These are phyloP conservation scores for Todiramphus chloris DNA, from an alignment of 2,113 vertebrate genomes.

Conservation along the genomic window DNA sequence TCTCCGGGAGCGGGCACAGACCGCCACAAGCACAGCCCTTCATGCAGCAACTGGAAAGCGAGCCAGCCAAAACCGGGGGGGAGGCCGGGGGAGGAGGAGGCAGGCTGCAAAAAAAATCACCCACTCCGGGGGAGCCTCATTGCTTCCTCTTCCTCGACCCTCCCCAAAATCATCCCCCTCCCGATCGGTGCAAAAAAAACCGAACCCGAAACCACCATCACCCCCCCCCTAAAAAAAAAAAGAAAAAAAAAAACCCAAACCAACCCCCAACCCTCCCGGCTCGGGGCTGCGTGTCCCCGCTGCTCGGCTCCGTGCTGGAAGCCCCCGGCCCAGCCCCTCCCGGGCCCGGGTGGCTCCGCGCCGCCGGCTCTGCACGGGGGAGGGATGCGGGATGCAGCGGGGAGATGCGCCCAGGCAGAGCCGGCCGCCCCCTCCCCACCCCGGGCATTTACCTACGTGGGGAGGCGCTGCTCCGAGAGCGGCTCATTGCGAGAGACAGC, in stretches of 20 bases:
- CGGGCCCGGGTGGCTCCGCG: background rate
- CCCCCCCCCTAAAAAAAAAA: too few species aligned
- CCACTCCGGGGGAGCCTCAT: background rate
- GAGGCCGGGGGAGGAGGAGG: background rate
- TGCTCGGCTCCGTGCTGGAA: background rate
- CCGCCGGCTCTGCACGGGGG: background rate
- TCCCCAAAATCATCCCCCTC: background rate
- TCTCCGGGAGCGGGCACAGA: background rate
- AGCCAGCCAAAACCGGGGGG: background rate
- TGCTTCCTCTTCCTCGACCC: background rate
- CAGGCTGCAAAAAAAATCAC: slow-evolving; percentile 4
- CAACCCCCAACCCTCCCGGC: background rate
- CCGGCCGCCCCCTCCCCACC: slow-evolving; percentile 9
- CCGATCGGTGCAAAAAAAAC: background rate
- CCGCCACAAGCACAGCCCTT: background rate
- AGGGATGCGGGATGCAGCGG: background rate
- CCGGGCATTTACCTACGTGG: slow-evolving; percentile 45
- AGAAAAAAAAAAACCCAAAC: background rate
- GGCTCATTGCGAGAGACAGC: background rate
- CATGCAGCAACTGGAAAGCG: slow-evolving; percentile 24
- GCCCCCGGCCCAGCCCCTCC: background rate
- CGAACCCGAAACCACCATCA: background rate
- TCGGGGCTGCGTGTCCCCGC: background rate
- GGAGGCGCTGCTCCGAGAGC: slow-evolving; percentile 25
- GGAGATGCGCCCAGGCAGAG: background rate